Conservation (phyloP, 2,888 invertebrate species). For the Octodonta nipae region DNA sequence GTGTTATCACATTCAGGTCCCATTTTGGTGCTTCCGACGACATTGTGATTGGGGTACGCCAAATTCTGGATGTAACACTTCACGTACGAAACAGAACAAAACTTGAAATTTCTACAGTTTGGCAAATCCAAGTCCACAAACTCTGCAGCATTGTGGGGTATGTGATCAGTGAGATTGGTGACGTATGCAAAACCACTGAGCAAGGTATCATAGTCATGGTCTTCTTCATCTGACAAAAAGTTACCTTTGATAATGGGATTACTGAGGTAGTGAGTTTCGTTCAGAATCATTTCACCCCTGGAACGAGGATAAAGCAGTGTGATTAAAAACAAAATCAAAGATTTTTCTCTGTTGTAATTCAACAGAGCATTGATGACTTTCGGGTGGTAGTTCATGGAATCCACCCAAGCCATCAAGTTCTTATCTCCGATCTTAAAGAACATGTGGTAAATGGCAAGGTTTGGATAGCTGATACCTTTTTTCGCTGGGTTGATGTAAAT, state of each 20-base stretch:
- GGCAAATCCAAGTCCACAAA: conserved; percentile 30
- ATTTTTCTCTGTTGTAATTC: conserved; percentile 19
- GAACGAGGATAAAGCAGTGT: conserved; percentile 37
- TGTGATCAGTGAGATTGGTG: conserved; percentile 14
- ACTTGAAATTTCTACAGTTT: conserved; percentile 31
- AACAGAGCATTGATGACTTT: conserved; percentile 20
- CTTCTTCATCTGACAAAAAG: conserved; percentile 41
- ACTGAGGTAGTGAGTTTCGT: conserved; percentile 35
- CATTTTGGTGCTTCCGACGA: conserved; percentile 27
- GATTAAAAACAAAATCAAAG: conserved; percentile 21
- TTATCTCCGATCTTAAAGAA: conserved; percentile 24
- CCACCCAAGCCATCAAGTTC: conserved; percentile 23
- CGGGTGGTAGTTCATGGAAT: conserved; percentile 17
- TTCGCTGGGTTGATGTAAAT: conserved; percentile 34
- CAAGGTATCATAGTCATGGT: conserved; percentile 18
- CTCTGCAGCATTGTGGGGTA: conserved; percentile 20
- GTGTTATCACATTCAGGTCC: conserved; percentile 27
- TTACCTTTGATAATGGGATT: conserved; percentile 38
- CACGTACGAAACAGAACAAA: conserved; percentile 37
- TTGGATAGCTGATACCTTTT: conserved; percentile 26
- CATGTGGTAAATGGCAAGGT: conserved; percentile 19
- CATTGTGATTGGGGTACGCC: conserved; percentile 14
- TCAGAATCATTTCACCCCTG: conserved; percentile 35
- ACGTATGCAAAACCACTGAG: conserved; percentile 18
- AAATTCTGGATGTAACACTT: conserved; percentile 34